Evolutionary conservation across 2,888 invertebrate species (phyloP), one percentile per base, ranked within the genome.

Genomic region (Cinara cedri): DNA sequence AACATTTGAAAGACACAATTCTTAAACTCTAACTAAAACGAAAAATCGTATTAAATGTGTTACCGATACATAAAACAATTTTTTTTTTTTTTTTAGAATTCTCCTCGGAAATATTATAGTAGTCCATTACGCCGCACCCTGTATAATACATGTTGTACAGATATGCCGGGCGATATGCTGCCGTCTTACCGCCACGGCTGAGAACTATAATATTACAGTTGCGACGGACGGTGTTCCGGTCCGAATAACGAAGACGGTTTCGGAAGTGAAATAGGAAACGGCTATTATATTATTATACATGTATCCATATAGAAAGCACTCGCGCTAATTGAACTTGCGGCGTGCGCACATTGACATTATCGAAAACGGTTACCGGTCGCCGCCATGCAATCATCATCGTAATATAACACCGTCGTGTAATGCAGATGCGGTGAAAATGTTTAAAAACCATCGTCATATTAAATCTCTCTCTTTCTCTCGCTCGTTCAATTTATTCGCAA

Each of bases 251-350:
- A 51, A 51, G 19, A 13, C 26, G 60, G 46, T 60, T 19, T 71
- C 44, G 13, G 55, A 44, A 11, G 42, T 44, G 9, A 13, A 11
- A 44, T 19, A 21, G 60, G 26, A 26, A 60, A 72, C 24, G 34
- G 19, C 13, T 11, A 14, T n/a, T 13, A 4, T n/a, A n/a, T 44
- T n/a, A 11, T 6, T 34, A 34, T n/a, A n/a, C n/a, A n/a, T 26
- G 14, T 1, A 24, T 34, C 16, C 19, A 19, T 60, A 62, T 63
- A 71, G 71, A 71, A 71, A 71, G 44, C 71, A 46, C 46, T 13
- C 21, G 11, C 16, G 21, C 44, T 55, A 71, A 55, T 71, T 57
- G 70, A 70, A 70, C 54, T 55, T 54, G 19, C 19, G 8, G 1
- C 19, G 54, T 34, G 34, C 34, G 34, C 19, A 6, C 42, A 55